Conservation (phyloP, 2,113 vertebrate species). For the Gymnobelideus leadbeateri region DNA sequence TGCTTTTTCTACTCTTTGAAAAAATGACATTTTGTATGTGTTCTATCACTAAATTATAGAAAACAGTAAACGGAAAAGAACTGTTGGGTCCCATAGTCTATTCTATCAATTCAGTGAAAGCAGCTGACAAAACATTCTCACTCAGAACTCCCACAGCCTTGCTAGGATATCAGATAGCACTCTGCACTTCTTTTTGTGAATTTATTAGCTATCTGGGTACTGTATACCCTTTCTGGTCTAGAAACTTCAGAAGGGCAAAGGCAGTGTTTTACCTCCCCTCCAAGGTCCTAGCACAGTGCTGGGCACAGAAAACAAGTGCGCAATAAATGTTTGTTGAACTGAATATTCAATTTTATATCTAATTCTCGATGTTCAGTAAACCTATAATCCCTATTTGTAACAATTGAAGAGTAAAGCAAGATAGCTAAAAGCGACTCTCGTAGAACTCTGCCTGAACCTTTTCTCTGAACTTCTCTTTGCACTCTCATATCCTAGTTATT, state of each 20-base stretch:
- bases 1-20: background rate
- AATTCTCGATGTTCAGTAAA: slow-evolving; percentile 51
- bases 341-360: background rate
- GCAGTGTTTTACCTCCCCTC: slow-evolving; percentile 10
- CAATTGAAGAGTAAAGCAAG: background rate
- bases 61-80: background rate
- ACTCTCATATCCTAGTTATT: background rate
- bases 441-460: background rate
- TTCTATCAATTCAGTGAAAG: background rate
- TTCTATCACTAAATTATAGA: background rate
- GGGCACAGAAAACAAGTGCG: background rate
- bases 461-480: background rate
- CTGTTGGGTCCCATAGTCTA: background rate
- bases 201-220: slow-evolving; percentile 48
- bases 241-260: background rate
- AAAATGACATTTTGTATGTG: background rate
- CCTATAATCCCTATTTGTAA: slow-evolving; percentile 28
- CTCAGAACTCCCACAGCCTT: background rate
- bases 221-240: background rate
- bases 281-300: background rate
- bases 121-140: background rate
- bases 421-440: background rate
- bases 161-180: background rate
- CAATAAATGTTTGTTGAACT: background rate
- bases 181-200: background rate